Conservation (phyloP, 2,888 invertebrate genomes). For the Drosophila anceps region DNA sequence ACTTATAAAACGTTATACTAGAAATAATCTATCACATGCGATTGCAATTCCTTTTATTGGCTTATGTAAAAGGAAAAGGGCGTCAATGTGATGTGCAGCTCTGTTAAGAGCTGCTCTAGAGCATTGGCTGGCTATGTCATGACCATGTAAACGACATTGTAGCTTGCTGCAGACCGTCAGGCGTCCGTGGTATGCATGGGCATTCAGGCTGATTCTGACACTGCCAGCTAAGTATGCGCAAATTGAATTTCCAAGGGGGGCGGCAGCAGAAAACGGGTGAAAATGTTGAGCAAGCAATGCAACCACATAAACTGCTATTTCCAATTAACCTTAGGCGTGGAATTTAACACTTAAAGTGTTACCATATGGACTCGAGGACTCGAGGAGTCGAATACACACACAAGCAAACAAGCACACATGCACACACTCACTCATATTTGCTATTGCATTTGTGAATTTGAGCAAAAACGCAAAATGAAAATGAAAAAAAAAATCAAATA, state of each 20-base stretch:
- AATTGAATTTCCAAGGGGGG: constrained; percentile 56
- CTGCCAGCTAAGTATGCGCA: constrained; percentile 44
- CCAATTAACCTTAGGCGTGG: constrained; percentile 49
- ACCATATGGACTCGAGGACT: constrained; percentile 4
- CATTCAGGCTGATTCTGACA: constrained; percentile 21
- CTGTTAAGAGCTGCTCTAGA: constrained; percentile 7
- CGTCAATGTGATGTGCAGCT: constrained; percentile 21
- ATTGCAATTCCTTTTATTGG: constrained; percentile 35
- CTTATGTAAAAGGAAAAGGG: constrained; percentile 45
- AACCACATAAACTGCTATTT: constrained; percentile 26
- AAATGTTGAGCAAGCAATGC: constrained; percentile 9
- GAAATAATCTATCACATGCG: constrained; percentile 24
- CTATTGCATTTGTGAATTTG: constrained; percentile 9
- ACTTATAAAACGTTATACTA: neutral
- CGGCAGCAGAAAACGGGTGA: neutral
- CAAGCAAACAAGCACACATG: constrained; percentile 5
- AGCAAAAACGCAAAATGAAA: constrained; percentile 13
- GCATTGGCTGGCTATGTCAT: constrained; percentile 4
- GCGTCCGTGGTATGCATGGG: constrained; percentile 43
- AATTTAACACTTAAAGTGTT: constrained; percentile 33
- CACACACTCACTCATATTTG: neutral
- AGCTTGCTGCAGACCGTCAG: constrained; percentile 48
- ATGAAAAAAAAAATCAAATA: constrained; percentile 51
- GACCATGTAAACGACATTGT: constrained; percentile 41
- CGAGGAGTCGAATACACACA: neutral